Evolutionary conservation across 2,888 invertebrate species (phyloP), one percentile per base, ranked within the genome.

Genomic region (Iphiclides podalirius): DNA sequence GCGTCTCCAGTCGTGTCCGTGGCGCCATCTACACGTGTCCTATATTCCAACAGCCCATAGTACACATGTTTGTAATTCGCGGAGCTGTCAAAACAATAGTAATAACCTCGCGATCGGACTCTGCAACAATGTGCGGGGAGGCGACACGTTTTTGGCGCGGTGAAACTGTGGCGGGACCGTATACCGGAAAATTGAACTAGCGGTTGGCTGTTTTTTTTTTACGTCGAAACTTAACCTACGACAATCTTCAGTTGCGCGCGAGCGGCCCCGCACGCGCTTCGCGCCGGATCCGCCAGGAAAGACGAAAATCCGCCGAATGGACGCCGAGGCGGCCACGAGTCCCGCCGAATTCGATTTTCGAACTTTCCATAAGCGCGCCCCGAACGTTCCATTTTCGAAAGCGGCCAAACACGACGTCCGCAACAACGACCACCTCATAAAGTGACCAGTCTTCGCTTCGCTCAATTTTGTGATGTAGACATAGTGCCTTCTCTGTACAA

Each of bases 161-260:
- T 59, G 75, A 68, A 67, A 78, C 76, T 62, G 67, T 69, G 64
- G 70, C 68, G 61, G 70, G 71, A 53, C 62, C 64, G 66, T 66
- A 68, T 69, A 64, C 75, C 77, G 83, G 81, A 81, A 85, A 84
- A 86, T 83, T 81, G 75, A 78, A 67, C 75, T 83, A 80, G 80
- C 83, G 80, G 77, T 73, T 71, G 78, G 23, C 26, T 13, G 33
- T 38, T 79, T 65, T 53, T 79, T 81, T n/a, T 4, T n/a, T 31
- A 4, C 31, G 8, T 75, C 71, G 73, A 79, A 83, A 86, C 79
- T 81, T 83, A 84, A 86, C 84, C 84, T 84, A 85, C 76, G 84
- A 79, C 80, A 83, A 84, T 78, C 75, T 75, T 82, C 84, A 86
- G 85, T 87, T 82, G 86, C 84, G 87, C 86, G 84, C 85, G 82